These are phyloP conservation scores for Edolisoma coerulescens DNA, from an alignment of 2,113 vertebrate genomes.

Conservation along the genomic window DNA sequence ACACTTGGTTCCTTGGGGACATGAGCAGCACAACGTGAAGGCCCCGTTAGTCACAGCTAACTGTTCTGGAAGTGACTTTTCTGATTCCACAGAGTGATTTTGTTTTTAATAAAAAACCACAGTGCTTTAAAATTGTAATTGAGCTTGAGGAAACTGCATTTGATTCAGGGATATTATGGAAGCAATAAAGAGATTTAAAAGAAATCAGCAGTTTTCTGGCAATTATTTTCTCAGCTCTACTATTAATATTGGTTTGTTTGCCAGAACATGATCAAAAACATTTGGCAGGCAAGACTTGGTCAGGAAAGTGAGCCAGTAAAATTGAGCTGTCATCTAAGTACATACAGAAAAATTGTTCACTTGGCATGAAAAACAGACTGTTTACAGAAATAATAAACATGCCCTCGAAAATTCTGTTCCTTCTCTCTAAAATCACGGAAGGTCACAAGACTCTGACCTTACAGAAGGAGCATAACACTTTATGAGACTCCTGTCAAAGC, in stretches of 20 bases:
- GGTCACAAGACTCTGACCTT: conserved; percentile 32
- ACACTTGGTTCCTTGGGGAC: background rate
- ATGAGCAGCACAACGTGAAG: background rate
- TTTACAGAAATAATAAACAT: conserved; percentile 59
- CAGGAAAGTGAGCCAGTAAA: conserved; percentile 27
- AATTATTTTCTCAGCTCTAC: conserved; percentile 23
- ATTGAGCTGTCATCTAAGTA: conserved; percentile 34
- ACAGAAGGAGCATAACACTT: conserved; percentile 50
- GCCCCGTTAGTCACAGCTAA: background rate
- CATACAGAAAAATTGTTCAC: background rate
- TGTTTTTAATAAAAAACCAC: background rate
- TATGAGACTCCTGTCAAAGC: conserved; percentile 56
- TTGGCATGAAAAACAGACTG: conserved; percentile 34
- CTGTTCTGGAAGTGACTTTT: background rate
- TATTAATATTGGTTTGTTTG: conserved; percentile 33
- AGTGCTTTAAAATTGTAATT: background rate
- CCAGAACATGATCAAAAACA: conserved; percentile 60
- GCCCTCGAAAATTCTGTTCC: conserved; percentile 31
- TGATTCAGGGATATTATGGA: background rate
- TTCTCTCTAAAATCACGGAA: conserved; percentile 5
- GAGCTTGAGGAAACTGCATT: background rate
- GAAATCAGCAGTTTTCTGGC: conserved; percentile 12
- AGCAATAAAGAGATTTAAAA: background rate
- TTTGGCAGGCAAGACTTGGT: conserved; percentile 7
- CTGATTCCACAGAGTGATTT: background rate